A percentile compares a stretch with the other conserved stretches of the same genome.
These are phyloP conservation scores for Zygothrica quintamaculata DNA, from an alignment of 2,888 invertebrate genomes.

Conservation along the genomic window DNA sequence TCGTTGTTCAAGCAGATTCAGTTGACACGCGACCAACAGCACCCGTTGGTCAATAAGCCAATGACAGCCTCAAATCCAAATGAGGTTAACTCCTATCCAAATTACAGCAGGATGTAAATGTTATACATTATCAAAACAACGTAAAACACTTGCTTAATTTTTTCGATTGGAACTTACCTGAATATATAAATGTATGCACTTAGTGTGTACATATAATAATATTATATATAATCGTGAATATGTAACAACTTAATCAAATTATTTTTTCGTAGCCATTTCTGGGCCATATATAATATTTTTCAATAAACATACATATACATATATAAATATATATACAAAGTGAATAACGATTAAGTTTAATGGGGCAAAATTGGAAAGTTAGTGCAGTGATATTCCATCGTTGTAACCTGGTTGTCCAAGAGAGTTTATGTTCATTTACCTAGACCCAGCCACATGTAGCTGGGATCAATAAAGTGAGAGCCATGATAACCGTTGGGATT, in stretches of 20 bases:
- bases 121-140: neutral
- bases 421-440: conserved; percentile 83
- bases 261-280: conserved; percentile 9
- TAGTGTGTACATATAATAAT: neutral
- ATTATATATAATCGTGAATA: neutral
- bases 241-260: conserved; percentile 12
- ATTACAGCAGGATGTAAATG: conserved; percentile 72
- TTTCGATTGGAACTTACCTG: no score
- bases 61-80: neutral
- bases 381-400: conserved; percentile 43
- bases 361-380: neutral
- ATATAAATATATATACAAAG: conserved; percentile 29
- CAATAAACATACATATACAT: conserved; percentile 13
- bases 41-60: conserved; percentile 44
- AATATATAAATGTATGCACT: conserved; percentile 1
- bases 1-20: conserved; percentile 73
- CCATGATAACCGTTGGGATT: conserved; percentile 86
- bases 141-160: no score
- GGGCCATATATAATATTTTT: conserved; percentile 28
- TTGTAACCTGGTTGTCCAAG: conserved; percentile 31
- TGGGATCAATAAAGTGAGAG: conserved; percentile 88
- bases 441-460: conserved; percentile 88
- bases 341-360: neutral
- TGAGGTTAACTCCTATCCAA: conserved; percentile 54
- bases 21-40: conserved; percentile 59